Base-by-base conservation (phyloP, 2,113 vertebrate genomes). In the Holacanthus passer region DNA sequence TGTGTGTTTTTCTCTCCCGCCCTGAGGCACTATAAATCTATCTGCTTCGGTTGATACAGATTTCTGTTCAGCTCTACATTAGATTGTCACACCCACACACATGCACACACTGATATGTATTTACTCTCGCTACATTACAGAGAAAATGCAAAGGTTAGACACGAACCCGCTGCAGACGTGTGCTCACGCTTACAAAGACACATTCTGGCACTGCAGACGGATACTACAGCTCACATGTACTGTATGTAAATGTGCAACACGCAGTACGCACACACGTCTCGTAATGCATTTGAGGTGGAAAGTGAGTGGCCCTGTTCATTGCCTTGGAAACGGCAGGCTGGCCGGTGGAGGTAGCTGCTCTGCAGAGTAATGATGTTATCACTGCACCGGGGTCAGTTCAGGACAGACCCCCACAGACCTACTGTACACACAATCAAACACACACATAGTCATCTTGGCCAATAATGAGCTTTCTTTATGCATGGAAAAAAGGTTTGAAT, bases 251-350 rank as follows among this genome's bases (percentile, higher is more conserved):
- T 55, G 31, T 52, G 48, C 64, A 59, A 43, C 62, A 77, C 52
- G 48, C 39, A 50, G 12, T 29, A 80, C 76, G 68, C 68, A 66
- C 77, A 66, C 59, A 47, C 59, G 50, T 82, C 79, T 70, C 73
- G 64, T 55, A 86, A 77, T 84, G 85, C 83, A 52, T 85, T 83
- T 84, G 72, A 81, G 83, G 60, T 87, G 92, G 89, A 91, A 90
- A 85, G 84, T 71, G 77, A 91, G 70, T 43, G 19, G 76, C 82
- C 74, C 74, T 56, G 87, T 77, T 82, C 91, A 91, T 93, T 78
- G 86, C 93, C 92, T 88, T 91, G 90, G 92, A 91, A 93, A 94
- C 91, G 80, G 88, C 90, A 91, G 89, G 85, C 77, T 67, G 77
- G 65, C 59, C 22, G 8, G 69, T 74, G 52, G 80, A 82, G 85